Percentiles rank a stretch among this genome's conserved stretches.
These are phyloP conservation scores for Tinea trinotella DNA, from an alignment of 2,888 invertebrate species.

Conservation along the genomic window DNA sequence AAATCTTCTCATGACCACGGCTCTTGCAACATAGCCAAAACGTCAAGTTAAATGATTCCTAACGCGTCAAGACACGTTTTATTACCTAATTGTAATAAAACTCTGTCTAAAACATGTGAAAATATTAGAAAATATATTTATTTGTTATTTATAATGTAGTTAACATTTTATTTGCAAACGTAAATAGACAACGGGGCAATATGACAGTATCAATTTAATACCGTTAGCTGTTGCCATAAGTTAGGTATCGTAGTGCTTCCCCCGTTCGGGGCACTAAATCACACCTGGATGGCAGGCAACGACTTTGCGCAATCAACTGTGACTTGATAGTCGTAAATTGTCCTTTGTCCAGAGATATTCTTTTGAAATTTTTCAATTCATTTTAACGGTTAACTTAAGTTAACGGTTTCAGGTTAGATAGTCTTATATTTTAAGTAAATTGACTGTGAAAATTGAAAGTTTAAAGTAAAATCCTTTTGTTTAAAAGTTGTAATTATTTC, in stretches of 20 bases:
- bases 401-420: background rate
- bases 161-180: background rate
- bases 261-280: constrained; percentile 38
- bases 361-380: background rate
- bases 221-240: background rate
- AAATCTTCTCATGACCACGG: too few relatives aligned
- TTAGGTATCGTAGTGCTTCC: background rate
- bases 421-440: background rate
- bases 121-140: too few relatives aligned
- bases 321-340: constrained; percentile 53
- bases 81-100: too few relatives aligned
- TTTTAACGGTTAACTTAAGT: too few relatives aligned
- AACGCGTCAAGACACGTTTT: too few relatives aligned
- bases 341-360: constrained; percentile 22
- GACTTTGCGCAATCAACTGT: constrained; percentile 36
- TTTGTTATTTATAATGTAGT: too few relatives aligned
- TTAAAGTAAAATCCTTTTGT: too few relatives aligned
- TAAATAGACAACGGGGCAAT: background rate
- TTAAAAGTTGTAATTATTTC: too few relatives aligned
- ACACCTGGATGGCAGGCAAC: constrained; percentile 49
- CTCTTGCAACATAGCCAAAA: too few relatives aligned
- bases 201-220: background rate
- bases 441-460: too few relatives aligned
- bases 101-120: too few relatives aligned
- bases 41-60: too few relatives aligned